phyloP scores from a whole-genome alignment of 35 echinoderm and acorn worm genomes.

The Chiridota heheva region DNA sequence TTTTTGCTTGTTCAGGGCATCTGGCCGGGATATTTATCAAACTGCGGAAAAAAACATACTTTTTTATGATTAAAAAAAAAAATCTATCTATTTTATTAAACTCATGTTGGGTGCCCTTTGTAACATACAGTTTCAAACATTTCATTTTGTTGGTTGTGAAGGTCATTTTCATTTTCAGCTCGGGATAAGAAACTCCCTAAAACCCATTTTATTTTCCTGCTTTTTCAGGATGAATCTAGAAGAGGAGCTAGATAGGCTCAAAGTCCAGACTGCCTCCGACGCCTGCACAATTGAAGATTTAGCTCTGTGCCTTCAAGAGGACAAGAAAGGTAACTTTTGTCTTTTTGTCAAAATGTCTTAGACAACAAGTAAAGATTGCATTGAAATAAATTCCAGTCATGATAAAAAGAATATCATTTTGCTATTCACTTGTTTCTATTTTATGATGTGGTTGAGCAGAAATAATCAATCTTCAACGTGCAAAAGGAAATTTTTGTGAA shows the following conservation, averaged over 20 bases:
- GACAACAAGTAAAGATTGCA: neutral
- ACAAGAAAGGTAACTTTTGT: slow-evolving; percentile 80
- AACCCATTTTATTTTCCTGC: neutral
- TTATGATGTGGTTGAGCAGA: neutral
- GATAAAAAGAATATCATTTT: too few relatives aligned
- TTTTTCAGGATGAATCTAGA: slow-evolving; percentile 78
- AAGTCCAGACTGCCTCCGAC: slow-evolving; percentile 82
- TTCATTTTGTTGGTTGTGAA: neutral
- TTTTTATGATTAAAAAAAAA: too few relatives aligned
- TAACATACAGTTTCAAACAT: too few relatives aligned
- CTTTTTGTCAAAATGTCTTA: neutral
- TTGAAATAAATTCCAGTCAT: too few relatives aligned
- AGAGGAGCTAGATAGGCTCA: slow-evolving; percentile 78
- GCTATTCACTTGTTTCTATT: too few relatives aligned
- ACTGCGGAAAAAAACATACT: too few relatives aligned
- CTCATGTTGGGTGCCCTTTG: too few relatives aligned
- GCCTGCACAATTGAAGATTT: slow-evolving; percentile 77
- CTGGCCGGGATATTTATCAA: too few relatives aligned
- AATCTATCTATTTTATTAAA: too few relatives aligned
- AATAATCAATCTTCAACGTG: neutral
- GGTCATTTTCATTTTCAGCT: neutral
- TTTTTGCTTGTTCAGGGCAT: too few relatives aligned
- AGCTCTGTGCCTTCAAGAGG: slow-evolving; percentile 72
- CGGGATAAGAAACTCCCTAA: neutral
- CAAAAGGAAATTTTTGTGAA: neutral